These are phyloP conservation scores for Pentalonia nigronervosa DNA, from an alignment of 1,140 invertebrate species.

Conservation along the genomic window DNA sequence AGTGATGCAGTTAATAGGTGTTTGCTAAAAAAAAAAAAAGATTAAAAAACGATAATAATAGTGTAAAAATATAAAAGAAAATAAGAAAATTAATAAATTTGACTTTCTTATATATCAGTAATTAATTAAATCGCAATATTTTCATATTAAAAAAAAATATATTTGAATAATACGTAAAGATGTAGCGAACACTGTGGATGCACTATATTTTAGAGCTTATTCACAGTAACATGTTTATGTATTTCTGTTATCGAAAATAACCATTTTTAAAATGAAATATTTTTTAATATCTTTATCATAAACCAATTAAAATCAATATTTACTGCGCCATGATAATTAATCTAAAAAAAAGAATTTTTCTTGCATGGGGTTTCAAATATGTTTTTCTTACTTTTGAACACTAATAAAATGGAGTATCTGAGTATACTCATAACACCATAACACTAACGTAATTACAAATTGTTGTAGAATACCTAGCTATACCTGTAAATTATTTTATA, in stretches of 20 bases:
- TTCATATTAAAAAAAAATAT: background rate
- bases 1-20: too few relatives aligned
- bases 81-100: background rate
- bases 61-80: background rate
- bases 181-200: background rate
- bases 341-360: background rate
- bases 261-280: background rate
- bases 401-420: background rate
- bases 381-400: background rate
- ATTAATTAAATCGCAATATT: background rate
- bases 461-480: background rate
- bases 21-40: background rate
- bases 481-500: background rate
- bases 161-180: background rate
- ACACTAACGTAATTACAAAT: background rate
- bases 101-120: background rate
- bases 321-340: background rate
- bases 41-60: background rate
- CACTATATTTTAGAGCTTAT: background rate
- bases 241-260: background rate
- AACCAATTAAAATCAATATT: background rate
- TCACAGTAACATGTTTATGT: background rate
- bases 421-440: background rate
- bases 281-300: slow-evolving; percentile 12
- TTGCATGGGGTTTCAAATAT: background rate